Evolutionary conservation across 2,797 vertebrate species (phyloP), one percentile per base, ranked within the genome.

Genomic region (Craterocephalus amniculus): DNA sequence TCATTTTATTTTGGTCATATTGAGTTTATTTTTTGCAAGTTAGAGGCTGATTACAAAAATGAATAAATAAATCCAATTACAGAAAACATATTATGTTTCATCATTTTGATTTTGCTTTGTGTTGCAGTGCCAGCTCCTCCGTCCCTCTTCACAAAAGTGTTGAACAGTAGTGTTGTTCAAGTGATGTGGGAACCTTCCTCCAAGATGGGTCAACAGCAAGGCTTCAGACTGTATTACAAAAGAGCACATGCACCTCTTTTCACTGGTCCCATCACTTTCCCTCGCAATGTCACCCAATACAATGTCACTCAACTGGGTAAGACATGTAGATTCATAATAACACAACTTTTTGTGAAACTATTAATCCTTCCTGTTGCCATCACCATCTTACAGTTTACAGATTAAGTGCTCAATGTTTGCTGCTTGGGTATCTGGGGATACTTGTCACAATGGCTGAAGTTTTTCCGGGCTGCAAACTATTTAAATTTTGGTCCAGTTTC

Each of bases 151-250:
- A 97, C 96, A 31, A 95, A 96, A 74, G 95, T 97, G 71, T 74
- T 99, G 80, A 96, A 97, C 89, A 94, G 92, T 88, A 97, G 94
- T 0, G 80, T 96, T 0, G 85, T 99, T 63, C 97, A 97, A 89
- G 96, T 95, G 0, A 87, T 71, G 0, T 99, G 98, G 98, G 97
- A 99, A 67, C 93, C 96, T 29, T 96, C 97, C 76, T 90, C 94
- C 38, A 96, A 98, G 86, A 95, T 97, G 93, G 96, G 95, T 49
- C 96, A 95, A 67, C 95, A 95, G 0, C 92, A 96, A 51, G 98
- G 98, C 67, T 99, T 97, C 94, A 97, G 94, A 79, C 93, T 99
- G 0, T 99, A 92, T 65, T 99, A 97, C 92, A 96, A 97, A 71
- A 94, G 96, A 52, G 95, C 95, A 13, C 96, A 96, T 72, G 89